Evolutionary conservation across 2,888 invertebrate genomes (phyloP).

Genomic region (Leptura quadrifasciata): DNA sequence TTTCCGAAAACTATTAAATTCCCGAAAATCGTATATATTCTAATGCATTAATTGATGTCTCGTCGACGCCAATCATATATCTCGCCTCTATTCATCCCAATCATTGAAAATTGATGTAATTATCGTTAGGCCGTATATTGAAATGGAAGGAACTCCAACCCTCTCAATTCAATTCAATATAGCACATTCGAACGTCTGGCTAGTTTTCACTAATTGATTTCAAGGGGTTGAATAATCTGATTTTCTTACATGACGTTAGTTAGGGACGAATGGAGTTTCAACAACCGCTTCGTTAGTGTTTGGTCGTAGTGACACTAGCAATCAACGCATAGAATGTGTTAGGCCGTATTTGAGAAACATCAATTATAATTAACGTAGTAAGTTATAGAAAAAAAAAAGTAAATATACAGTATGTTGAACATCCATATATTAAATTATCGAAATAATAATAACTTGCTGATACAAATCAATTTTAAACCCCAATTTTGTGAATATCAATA

Average conservation of each 20-base stretch:
- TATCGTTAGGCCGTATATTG: slow-evolving; percentile 22
- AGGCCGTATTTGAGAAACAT: not conserved
- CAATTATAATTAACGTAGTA: no score
- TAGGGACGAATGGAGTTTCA: not conserved
- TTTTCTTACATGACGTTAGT: slow-evolving; percentile 7
- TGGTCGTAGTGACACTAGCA: not conserved
- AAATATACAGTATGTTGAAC: no score
- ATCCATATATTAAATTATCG: no score
- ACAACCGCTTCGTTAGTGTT: not conserved
- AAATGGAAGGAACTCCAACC: slow-evolving; percentile 13
- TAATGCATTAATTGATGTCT: not conserved
- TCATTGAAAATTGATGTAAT: slow-evolving; percentile 25
- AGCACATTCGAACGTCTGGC: slow-evolving; percentile 21
- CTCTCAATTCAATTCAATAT: slow-evolving; percentile 4
- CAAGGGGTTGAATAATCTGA: slow-evolving; percentile 24
- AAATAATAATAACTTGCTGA: no score
- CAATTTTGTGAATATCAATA: no score
- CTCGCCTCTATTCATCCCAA: slow-evolving; percentile 6
- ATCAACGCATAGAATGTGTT: not conserved
- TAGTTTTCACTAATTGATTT: slow-evolving; percentile 20
- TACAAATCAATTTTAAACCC: no score
- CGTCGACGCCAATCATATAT: not conserved
- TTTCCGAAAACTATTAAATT: not conserved
- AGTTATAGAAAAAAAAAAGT: no score
- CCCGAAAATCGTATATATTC: not conserved